phyloP scores from a whole-genome alignment of 2,797 vertebrate species.

The Artibeus jamaicensis region DNA sequence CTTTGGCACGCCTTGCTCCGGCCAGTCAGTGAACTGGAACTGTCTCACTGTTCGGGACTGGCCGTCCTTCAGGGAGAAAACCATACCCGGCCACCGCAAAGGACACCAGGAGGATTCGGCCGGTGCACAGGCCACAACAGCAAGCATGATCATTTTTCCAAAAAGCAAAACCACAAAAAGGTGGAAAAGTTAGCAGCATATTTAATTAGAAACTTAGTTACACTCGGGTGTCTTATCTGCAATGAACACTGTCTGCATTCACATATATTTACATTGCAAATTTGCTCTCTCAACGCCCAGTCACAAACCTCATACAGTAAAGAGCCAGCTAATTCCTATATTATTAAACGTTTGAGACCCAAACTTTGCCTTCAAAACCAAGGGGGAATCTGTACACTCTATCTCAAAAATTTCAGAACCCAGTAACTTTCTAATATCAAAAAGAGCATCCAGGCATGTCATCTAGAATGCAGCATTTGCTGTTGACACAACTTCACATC shows the following conservation, averaged over 20 bases:
- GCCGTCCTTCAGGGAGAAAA: conserved; percentile 89
- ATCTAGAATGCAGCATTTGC: neutral
- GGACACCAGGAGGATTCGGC: neutral
- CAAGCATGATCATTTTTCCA: neutral
- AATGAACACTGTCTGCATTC: neutral
- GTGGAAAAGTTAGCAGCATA: neutral
- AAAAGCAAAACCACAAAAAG: neutral
- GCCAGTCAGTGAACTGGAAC: conserved; percentile 99
- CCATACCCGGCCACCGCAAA: conserved; percentile 28
- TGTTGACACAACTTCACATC: neutral
- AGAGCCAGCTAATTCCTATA: neutral
- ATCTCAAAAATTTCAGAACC: neutral
- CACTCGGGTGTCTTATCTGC: neutral
- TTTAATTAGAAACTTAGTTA: conserved; percentile 28
- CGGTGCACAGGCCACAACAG: conserved; percentile 27
- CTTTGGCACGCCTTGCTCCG: conserved; percentile 99
- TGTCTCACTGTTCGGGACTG: conserved; percentile 98
- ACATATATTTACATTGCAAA: neutral
- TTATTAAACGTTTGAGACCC: neutral
- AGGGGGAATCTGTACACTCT: neutral
- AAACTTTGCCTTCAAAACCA: neutral
- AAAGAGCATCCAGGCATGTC: neutral
- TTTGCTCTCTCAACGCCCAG: neutral
- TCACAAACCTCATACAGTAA: neutral
- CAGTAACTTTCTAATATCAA: conserved; percentile 6